Percentiles rank a stretch among this genome's conserved stretches.
Evolutionary conservation across 2,888 invertebrate genomes (phyloP).

Genomic region (Lithophane leautieri): DNA sequence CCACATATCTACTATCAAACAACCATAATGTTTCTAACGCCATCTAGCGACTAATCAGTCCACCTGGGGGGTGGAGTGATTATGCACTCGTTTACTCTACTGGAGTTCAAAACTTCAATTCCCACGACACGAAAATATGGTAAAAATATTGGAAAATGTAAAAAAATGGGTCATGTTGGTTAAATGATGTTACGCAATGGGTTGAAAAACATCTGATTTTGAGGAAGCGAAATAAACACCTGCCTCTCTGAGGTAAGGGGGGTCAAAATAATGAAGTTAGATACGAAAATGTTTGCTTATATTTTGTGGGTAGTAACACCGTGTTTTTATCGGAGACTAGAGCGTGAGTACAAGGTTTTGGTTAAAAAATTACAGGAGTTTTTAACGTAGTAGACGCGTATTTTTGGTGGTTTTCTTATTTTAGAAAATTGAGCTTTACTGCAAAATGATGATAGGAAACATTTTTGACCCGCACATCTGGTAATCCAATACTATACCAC

Average conservation of each 20-base stretch:
- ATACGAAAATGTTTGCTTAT: conserved; percentile 18
- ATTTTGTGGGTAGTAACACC: conserved; percentile 26
- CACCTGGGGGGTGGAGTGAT: conserved; percentile 11
- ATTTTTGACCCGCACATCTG: not conserved
- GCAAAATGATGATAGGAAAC: not conserved
- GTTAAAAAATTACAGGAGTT: not conserved
- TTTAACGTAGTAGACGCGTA: not conserved
- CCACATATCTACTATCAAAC: conserved; percentile 64
- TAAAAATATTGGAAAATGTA: conserved; percentile 44
- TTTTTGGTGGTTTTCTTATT: not conserved
- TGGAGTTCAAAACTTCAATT: conserved; percentile 32
- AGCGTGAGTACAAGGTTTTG: not conserved
- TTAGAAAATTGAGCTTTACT: not conserved
- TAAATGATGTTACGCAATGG: conserved; percentile 50
- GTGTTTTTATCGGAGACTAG: not conserved
- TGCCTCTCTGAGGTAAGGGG: conserved; percentile 24
- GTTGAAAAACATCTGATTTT: conserved; percentile 49
- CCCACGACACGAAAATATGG: conserved; percentile 30
- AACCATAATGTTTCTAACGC: conserved; percentile 51
- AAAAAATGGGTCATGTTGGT: conserved; percentile 51
- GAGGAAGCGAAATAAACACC: conserved; percentile 42
- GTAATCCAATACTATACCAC: not conserved
- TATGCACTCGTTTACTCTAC: conserved; percentile 51
- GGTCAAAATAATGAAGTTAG: conserved; percentile 37
- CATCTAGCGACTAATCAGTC: conserved; percentile 43